Percentiles rank a stretch among this genome's conserved stretches.
Conservation (phyloP, 2,113 vertebrate genomes). For the Ellobius talpinus region DNA sequence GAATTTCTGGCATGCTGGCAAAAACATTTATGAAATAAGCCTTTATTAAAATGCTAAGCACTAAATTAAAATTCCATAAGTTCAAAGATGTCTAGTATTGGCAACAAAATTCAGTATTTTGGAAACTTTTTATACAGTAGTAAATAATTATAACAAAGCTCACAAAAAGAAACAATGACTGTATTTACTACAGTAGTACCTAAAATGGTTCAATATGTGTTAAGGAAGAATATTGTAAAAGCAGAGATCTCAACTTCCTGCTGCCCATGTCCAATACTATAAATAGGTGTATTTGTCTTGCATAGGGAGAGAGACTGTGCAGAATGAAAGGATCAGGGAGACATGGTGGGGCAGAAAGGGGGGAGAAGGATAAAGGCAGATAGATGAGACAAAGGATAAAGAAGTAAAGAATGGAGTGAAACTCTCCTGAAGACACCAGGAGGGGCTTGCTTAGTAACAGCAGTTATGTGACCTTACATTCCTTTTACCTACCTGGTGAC, state of each 20-base stretch:
- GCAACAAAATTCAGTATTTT: not conserved
- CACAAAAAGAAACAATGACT: not conserved
- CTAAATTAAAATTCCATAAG: not conserved
- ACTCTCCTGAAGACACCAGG: not conserved
- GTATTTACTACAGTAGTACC: not conserved
- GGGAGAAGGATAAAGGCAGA: not conserved
- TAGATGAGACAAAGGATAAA: not conserved
- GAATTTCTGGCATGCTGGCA: not conserved
- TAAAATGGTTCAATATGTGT: not conserved
- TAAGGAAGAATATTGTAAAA: not conserved
- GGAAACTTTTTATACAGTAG: not conserved
- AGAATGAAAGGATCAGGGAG: not conserved
- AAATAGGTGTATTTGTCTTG: not conserved
- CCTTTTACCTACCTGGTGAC: not conserved
- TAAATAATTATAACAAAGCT: not conserved
- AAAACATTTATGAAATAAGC: not conserved
- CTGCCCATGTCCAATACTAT: not conserved
- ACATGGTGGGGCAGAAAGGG: accelerated
- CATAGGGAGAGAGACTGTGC: not conserved
- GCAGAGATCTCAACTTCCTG: not conserved
- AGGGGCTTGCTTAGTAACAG: not conserved
- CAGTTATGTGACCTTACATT: not conserved
- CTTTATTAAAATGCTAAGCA: not conserved
- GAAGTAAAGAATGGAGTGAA: not conserved
- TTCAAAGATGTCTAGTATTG: not conserved